Evolutionary conservation across 1,140 invertebrate genomes (phyloP), one percentile per base, ranked within the genome.

Genomic region (Agrypnia vestita): DNA sequence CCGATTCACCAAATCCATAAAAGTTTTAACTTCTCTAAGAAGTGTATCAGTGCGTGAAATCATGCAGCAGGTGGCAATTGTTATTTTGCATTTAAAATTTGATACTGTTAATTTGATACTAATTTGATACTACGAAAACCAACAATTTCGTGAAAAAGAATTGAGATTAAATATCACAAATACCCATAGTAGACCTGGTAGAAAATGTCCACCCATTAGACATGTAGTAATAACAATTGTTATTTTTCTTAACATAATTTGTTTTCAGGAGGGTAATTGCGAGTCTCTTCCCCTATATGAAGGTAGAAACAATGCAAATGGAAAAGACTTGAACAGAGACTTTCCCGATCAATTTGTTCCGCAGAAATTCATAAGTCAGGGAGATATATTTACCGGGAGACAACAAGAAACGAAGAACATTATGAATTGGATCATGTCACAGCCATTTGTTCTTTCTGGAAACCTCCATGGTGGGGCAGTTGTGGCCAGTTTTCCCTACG

Each of bases 381-480:
- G 80, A 64, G 85, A 85, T 17, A 67, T 88, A n/a, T 88, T 84
- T 76, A 80, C 80, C 0, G 85, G 85, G 9, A 89, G 94, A 21
- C 94, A 97, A 86, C 95, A 95, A n/a, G 98, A 99, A 90, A 99
- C 98, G 0, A 85, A 94, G 15, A 96, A 96, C 49, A 91, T 99
- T 80, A 99, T 99, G 92, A 93, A 92, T 10, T 98, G 96, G 96
- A 95, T 97, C 69, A 87, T 93, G 1, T 91, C 91, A 15, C 93
- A 95, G 85, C 95, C 96, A 35, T 98, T 99, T 87, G 96, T 98
- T 35, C 88, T 98, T 10, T 98, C 97, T 0, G 96, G 94, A 0
- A 98, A 97, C 88, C 90, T 99, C 55, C 97, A 98, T 86, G 96
- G 95, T 17, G 97, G 97, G 46, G 96, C 97, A 56, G 90, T 98